Evolutionary conservation across 2,113 vertebrate species (phyloP).

Genomic region (Rhinopithecus roxellana): DNA sequence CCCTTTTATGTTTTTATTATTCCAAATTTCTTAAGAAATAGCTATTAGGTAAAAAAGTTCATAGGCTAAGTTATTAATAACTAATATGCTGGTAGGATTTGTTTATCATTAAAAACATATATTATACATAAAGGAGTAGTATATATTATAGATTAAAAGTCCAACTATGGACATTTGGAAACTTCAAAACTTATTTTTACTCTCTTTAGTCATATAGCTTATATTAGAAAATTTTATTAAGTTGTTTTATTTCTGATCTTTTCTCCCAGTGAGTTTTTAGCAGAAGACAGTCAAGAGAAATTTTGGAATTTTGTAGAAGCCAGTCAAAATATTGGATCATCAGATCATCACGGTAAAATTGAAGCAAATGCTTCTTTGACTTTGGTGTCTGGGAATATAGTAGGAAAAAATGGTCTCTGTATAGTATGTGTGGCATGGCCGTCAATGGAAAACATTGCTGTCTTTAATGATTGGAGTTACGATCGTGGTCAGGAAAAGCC

Average conservation of each 20-base stretch:
- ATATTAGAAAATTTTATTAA: conserved; percentile 48
- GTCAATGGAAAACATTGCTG: conserved; percentile 42
- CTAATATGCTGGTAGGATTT: conserved; percentile 21
- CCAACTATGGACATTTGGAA: conserved; percentile 21
- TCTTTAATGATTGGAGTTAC: conserved; percentile 20
- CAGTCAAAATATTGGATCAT: conserved; percentile 88
- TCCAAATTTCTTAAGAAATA: conserved; percentile 29
- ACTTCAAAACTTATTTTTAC: conserved; percentile 32
- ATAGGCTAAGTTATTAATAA: conserved; percentile 5
- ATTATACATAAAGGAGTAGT: neutral
- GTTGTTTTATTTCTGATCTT: conserved; percentile 63
- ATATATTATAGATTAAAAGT: conserved; percentile 9
- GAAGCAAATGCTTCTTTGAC: conserved; percentile 70
- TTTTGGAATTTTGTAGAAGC: conserved; percentile 98
- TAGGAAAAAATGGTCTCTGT: neutral
- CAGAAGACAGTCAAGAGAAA: conserved; percentile 95
- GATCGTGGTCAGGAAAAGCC: neutral
- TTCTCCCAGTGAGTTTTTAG: conserved; percentile 94
- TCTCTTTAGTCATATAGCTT: conserved; percentile 33
- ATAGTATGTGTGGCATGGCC: neutral
- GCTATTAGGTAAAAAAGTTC: neutral
- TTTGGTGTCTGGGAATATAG: conserved; percentile 57
- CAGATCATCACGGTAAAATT: conserved; percentile 89
- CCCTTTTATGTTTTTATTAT: conserved; percentile 24
- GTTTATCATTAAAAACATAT: neutral